phyloP scores from a whole-genome alignment of 2,113 vertebrate genomes.

The Engraulis encrasicolus region DNA sequence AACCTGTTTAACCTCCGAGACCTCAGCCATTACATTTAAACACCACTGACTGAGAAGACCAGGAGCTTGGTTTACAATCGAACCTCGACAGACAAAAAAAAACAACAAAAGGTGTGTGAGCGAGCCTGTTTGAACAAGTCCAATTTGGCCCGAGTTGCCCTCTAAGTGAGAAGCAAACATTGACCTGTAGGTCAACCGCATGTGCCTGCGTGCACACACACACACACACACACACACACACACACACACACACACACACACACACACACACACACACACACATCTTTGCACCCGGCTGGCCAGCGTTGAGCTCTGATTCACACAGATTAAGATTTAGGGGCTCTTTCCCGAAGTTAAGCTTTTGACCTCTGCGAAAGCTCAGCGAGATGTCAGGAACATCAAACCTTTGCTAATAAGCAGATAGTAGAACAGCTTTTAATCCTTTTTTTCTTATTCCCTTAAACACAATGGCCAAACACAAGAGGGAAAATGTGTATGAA shows the following conservation, averaged over 20 bases:
- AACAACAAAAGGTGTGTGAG: background rate
- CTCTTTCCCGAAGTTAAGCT: conserved; percentile 13
- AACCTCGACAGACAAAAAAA: background rate
- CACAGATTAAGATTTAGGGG: background rate
- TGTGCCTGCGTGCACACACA: too few relatives aligned
- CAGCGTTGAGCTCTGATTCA: background rate
- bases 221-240: too few relatives aligned
- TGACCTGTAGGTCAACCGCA: conserved; percentile 36
- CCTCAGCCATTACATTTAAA: background rate
- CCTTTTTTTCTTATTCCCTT: background rate
- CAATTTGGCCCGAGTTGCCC: background rate
- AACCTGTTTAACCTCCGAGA: background rate
- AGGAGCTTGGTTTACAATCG: background rate
- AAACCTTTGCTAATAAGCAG: conserved; percentile 11
- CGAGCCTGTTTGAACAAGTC: conserved; percentile 16
- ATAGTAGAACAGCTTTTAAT: background rate
- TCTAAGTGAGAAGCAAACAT: conserved; percentile 33
- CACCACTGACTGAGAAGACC: background rate
- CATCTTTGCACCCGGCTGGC: conserved; percentile 32
- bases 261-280: too few relatives aligned
- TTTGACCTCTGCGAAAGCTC: conserved; percentile 6
- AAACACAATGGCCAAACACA: background rate
- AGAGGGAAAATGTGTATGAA: background rate
- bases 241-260: too few relatives aligned
- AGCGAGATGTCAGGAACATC: background rate